Evolutionary conservation across 2,797 vertebrate genomes (phyloP).

Genomic region (Labroides dimidiatus): DNA sequence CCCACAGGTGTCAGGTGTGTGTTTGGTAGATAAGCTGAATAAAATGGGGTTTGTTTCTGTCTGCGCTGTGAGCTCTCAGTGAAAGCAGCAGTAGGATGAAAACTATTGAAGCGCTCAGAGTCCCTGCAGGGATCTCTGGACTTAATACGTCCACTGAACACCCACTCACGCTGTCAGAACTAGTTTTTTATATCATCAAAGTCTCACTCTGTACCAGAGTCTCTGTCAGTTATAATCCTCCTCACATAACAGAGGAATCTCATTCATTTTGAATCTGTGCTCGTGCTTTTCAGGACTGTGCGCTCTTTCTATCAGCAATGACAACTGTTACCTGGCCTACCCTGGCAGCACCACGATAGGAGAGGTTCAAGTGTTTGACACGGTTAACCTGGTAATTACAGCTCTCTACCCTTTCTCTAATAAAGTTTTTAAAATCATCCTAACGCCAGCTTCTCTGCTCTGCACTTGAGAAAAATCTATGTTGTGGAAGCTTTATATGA

Average conservation of each 20-base stretch:
- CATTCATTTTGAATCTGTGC: conserved; percentile 7
- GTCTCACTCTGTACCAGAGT: neutral
- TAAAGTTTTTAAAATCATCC: neutral
- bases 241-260: neutral
- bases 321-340: conserved; percentile 98
- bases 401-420: neutral
- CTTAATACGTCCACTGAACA: neutral
- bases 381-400: conserved; percentile 93
- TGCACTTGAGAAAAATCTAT: neutral
- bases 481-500: neutral
- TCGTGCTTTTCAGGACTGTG: conserved; percentile 87
- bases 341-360: conserved; percentile 98
- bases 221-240: neutral
- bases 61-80: neutral
- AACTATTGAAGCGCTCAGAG: neutral
- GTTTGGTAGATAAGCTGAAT: neutral
- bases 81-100: neutral
- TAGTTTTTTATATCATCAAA: neutral
- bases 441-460: too few relatives aligned
- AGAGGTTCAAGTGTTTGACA: conserved; percentile 99
- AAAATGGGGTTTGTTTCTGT: neutral
- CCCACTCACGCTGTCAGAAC: neutral
- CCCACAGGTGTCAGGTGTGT: neutral
- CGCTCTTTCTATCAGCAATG: conserved; percentile 96
- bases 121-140: conserved; percentile 1